A percentile compares a stretch with the other conserved stretches of the same genome.
Conservation (phyloP, 2,888 invertebrate species). For the Cheiracanthium punctorium region DNA sequence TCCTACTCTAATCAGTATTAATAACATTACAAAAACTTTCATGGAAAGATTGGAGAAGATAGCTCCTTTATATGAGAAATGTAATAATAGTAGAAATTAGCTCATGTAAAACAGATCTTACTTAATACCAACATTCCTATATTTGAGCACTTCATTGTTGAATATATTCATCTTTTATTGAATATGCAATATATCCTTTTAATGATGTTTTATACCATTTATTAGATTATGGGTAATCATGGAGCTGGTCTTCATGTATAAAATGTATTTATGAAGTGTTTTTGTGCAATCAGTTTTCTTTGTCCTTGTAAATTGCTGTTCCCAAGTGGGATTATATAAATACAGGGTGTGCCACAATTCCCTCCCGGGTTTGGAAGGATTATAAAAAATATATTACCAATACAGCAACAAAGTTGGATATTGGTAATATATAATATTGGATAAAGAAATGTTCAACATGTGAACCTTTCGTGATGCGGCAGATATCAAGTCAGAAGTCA, state of each 20-base stretch:
- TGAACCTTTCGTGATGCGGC: no score
- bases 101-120: neutral
- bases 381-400: no score
- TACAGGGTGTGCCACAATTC: no score
- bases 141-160: neutral
- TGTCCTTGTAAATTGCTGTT: neutral
- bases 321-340: no score
- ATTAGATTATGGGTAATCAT: neutral
- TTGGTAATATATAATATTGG: no score
- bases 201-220: neutral
- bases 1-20: conserved; percentile 7
- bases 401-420: no score
- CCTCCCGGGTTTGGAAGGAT: no score
- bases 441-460: no score
- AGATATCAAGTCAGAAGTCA: no score
- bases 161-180: no score
- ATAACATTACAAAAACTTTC: neutral
- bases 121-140: neutral
- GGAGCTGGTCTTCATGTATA: conserved; percentile 15
- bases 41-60: neutral
- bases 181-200: no score
- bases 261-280: neutral
- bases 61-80: neutral
- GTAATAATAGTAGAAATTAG: neutral
- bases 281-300: neutral